phyloP scores from a whole-genome alignment of 2,797 vertebrate species.

The Toxotes lorentzi region DNA sequence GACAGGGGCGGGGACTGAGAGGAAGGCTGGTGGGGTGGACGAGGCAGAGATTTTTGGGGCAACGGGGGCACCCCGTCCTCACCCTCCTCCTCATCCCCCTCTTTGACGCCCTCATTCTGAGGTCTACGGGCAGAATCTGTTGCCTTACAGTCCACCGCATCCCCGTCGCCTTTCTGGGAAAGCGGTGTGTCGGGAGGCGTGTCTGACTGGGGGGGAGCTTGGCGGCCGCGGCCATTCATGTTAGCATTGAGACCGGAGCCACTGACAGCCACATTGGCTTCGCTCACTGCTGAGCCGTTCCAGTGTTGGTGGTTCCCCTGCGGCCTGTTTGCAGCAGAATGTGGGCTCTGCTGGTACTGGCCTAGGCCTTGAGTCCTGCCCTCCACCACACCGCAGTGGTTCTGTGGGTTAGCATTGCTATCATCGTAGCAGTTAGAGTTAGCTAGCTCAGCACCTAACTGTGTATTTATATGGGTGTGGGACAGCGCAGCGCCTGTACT shows the following conservation, averaged over 20 bases:
- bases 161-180: conserved; percentile 70
- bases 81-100: conserved; percentile 52
- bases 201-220: conserved; percentile 87
- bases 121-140: conserved; percentile 36
- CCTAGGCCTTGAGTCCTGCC: conserved; percentile 78
- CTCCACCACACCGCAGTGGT: conserved; percentile 78
- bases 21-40: conserved; percentile 74
- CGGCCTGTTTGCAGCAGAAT: conserved; percentile 63
- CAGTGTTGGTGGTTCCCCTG: conserved; percentile 86
- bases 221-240: conserved; percentile 77
- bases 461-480: conserved; percentile 66
- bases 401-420: conserved; percentile 87
- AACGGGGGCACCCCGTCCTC: conserved; percentile 85
- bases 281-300: conserved; percentile 85
- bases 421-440: conserved; percentile 87
- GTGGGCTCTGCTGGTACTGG: conserved; percentile 73
- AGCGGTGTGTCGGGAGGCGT: conserved; percentile 86
- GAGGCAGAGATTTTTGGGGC: conserved; percentile 87
- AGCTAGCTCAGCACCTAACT: conserved; percentile 75
- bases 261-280: conserved; percentile 33
- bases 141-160: not conserved
- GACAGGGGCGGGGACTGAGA: conserved; percentile 75
- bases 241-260: conserved; percentile 81
- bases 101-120: conserved; percentile 53
- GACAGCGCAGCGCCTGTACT: conserved; percentile 64